Conservation (phyloP, 2,797 vertebrate genomes). For the Parambassis ranga region DNA sequence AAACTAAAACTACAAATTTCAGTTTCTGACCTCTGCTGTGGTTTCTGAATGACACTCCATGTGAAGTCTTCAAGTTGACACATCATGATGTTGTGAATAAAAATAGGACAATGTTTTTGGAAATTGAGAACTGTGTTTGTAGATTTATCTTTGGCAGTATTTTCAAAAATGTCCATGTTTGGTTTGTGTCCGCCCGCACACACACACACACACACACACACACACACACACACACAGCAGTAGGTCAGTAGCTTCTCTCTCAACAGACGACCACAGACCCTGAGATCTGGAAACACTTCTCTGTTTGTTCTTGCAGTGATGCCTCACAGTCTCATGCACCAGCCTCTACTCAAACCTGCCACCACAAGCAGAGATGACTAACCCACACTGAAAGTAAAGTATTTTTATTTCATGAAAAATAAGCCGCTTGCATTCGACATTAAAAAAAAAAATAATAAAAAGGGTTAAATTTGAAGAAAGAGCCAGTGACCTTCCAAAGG, state of each 20-base stretch:
- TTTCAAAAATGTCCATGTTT: conserved; percentile 10
- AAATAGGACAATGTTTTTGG: background rate
- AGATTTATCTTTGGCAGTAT: conserved; percentile 10
- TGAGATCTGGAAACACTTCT: conserved; percentile 27
- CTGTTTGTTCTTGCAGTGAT: conserved; percentile 28
- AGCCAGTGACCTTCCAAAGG: background rate
- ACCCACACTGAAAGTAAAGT: background rate
- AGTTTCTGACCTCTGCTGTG: background rate
- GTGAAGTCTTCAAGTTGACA: no score
- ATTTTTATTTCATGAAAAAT: conserved; percentile 18
- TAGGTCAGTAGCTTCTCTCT: conserved; percentile 1
- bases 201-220: conserved; percentile 22
- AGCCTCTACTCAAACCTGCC: conserved; percentile 17
- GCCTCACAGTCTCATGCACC: conserved; percentile 17
- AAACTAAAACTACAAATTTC: no score
- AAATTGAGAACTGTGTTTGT: conserved; percentile 13
- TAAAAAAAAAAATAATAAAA: background rate
- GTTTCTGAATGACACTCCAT: conserved; percentile 17
- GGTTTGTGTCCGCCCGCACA: conserved; percentile 29
- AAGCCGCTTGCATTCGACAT: background rate
- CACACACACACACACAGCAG: conserved; percentile 7
- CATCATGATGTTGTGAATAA: background rate
- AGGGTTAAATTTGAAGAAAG: background rate
- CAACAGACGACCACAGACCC: conserved; percentile 24
- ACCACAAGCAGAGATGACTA: conserved; percentile 9